These are phyloP conservation scores for Trichogramma evanescens DNA, from an alignment of 2,888 invertebrate genomes.

Conservation along the genomic window DNA sequence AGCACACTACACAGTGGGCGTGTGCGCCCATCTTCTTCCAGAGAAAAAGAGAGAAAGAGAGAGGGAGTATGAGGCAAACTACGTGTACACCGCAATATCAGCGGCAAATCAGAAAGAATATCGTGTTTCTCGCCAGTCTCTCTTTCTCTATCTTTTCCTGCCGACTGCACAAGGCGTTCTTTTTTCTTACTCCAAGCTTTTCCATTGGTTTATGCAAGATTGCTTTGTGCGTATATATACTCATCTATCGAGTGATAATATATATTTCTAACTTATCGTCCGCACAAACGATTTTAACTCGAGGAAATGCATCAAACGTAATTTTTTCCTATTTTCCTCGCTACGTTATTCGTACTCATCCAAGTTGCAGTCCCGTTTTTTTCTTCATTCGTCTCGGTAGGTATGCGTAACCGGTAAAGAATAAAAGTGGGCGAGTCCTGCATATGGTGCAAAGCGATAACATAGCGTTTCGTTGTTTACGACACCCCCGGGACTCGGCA, in stretches of 20 bases:
- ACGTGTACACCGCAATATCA: conserved; percentile 34
- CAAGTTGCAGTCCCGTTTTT: neutral
- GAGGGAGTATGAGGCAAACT: neutral
- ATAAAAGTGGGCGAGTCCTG: conserved; percentile 16
- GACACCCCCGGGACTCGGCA: conserved; percentile 38
- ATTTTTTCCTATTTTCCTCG: too few relatives aligned
- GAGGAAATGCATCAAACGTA: too few relatives aligned
- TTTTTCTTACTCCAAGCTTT: too few relatives aligned
- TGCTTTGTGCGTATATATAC: too few relatives aligned
- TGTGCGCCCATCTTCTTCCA: conserved; percentile 34
- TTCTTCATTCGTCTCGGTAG: conserved; percentile 6
- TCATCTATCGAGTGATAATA: too few relatives aligned
- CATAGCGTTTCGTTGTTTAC: conserved; percentile 36
- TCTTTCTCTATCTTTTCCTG: conserved; percentile 18
- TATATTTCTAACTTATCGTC: neutral
- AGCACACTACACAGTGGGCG: too few relatives aligned
- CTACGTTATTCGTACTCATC: too few relatives aligned
- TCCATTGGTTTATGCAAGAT: too few relatives aligned
- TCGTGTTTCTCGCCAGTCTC: conserved; percentile 27
- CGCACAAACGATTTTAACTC: too few relatives aligned
- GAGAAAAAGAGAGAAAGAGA: conserved; percentile 24
- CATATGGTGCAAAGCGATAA: conserved; percentile 30
- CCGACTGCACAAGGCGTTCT: too few relatives aligned
- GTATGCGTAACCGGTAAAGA: neutral
- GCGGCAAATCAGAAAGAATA: conserved; percentile 38